phyloP scores from a whole-genome alignment of 2,113 vertebrate species.

The Xiphophorus maculatus region DNA sequence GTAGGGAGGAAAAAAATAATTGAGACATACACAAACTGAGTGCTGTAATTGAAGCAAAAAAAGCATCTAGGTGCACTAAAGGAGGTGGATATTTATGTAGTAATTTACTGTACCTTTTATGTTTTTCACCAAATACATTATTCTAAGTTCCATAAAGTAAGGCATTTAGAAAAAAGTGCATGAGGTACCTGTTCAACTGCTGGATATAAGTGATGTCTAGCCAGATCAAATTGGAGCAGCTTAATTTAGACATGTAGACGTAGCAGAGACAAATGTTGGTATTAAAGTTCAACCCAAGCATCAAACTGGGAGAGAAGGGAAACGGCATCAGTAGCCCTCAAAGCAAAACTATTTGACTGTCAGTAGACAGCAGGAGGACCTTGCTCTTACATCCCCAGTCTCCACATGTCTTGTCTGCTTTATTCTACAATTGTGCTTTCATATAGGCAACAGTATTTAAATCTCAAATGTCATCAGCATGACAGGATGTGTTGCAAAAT shows the following conservation, averaged over 20 bases:
- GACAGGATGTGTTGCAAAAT: conserved; percentile 47
- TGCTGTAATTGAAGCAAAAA: background rate
- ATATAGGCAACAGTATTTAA: conserved; percentile 55
- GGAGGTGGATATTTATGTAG: background rate
- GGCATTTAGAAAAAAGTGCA: too few relatives aligned
- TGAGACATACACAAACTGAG: background rate
- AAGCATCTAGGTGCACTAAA: background rate
- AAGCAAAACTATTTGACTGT: conserved; percentile 16
- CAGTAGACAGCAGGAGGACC: conserved; percentile 9
- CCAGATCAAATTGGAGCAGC: too few relatives aligned
- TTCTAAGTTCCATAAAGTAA: too few relatives aligned
- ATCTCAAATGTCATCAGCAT: conserved; percentile 53
- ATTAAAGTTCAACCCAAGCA: too few relatives aligned
- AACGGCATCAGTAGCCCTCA: conserved; percentile 33
- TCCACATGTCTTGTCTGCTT: conserved; percentile 23
- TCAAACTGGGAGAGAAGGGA: too few relatives aligned
- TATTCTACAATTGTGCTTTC: conserved; percentile 44
- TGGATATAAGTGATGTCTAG: too few relatives aligned
- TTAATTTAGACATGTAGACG: too few relatives aligned
- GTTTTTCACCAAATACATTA: too few relatives aligned
- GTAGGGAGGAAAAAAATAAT: background rate
- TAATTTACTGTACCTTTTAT: background rate
- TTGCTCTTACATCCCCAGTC: conserved; percentile 23
- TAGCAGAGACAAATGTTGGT: too few relatives aligned
- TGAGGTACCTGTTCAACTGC: too few relatives aligned